Evolutionary conservation across 2,113 vertebrate species (phyloP).

Genomic region (Haemorhous mexicanus): DNA sequence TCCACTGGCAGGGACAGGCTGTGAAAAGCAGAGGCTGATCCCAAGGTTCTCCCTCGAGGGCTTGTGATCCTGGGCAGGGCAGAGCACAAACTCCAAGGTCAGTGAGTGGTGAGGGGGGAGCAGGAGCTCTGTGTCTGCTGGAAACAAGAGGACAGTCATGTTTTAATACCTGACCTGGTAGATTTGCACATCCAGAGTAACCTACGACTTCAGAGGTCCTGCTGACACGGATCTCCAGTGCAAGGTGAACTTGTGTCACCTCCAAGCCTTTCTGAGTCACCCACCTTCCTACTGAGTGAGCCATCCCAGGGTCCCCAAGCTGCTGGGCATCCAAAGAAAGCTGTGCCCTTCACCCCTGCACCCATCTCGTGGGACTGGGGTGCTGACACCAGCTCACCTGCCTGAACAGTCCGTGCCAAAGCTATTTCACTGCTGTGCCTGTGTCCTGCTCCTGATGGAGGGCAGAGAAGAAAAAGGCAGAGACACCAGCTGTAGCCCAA

Average conservation of each 20-base stretch:
- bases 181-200: not conserved
- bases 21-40: not conserved
- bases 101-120: not conserved
- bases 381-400: not conserved
- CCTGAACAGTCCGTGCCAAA: not conserved
- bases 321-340: not conserved
- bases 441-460: not conserved
- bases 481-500: not conserved
- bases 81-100: not conserved
- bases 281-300: not conserved
- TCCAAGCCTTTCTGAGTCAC: not conserved
- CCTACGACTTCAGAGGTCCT: rapidly evolving
- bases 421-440: not conserved
- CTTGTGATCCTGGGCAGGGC: not conserved
- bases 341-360: not conserved
- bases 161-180: not conserved
- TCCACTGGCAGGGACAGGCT: not conserved
- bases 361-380: rapidly evolving
- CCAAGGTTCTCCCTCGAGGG: rapidly evolving
- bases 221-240: rapidly evolving
- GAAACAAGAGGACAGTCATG: not conserved
- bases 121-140: not conserved
- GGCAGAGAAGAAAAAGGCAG: not conserved
- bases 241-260: not conserved
- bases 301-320: no score